Evolutionary conservation across 1,140 invertebrate genomes (phyloP).

Genomic region (Stegodyphus dumicola): DNA sequence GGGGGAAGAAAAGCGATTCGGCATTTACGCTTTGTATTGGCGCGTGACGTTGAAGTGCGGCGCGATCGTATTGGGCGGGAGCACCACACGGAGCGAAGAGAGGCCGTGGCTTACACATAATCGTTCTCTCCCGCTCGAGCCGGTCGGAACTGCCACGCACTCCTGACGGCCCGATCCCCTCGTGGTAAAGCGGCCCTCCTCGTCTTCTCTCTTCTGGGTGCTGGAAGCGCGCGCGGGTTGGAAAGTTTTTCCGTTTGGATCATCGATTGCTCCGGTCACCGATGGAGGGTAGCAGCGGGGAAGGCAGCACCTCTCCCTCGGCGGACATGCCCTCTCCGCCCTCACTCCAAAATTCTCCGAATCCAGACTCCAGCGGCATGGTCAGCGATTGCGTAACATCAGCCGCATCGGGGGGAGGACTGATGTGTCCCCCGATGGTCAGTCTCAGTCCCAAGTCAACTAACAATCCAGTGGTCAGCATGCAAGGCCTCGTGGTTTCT

Average conservation of each 20-base stretch:
- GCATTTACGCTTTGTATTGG: constrained; percentile 55
- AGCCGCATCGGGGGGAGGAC: neutral
- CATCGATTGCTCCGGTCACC: neutral
- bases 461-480: constrained; percentile 27
- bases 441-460: constrained; percentile 15
- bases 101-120: constrained; percentile 31
- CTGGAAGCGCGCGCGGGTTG: constrained; percentile 9
- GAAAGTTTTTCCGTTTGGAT: neutral
- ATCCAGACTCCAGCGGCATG: constrained; percentile 58
- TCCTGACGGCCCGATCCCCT: neutral
- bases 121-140: constrained; percentile 18
- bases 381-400: constrained; percentile 44
- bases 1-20: constrained; percentile 25
- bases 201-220: neutral
- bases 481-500: constrained; percentile 19
- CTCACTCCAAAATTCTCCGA: constrained; percentile 45
- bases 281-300: constrained; percentile 61
- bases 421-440: constrained; percentile 6
- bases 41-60: constrained; percentile 53
- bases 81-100: constrained; percentile 1
- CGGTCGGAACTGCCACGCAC: constrained; percentile 7
- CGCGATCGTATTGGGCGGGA: constrained; percentile 51
- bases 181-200: constrained; percentile 13
- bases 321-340: constrained; percentile 46
- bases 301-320: constrained; percentile 55